Base-by-base conservation (phyloP, 2,888 invertebrate species). In the Aphidius colemani region DNA sequence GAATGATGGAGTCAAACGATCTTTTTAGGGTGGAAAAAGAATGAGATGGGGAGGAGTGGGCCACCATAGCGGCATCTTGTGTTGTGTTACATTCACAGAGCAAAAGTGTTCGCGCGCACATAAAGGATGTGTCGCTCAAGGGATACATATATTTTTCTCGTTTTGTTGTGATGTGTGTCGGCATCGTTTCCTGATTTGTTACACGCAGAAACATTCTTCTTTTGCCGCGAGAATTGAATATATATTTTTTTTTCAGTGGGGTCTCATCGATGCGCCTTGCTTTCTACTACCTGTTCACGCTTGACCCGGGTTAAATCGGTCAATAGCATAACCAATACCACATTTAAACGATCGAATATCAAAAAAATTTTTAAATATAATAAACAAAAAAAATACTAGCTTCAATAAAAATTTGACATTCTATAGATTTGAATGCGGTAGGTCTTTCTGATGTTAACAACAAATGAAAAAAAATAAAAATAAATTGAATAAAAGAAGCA, bases 121-220 rank as follows among this genome's bases (percentile, higher is more conserved):
- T 66, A 61, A 61, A 55, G 59, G 53, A 61, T 50, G 62, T 53
- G n/a, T 53, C 63, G 44, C 30, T 59, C 64, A 55, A 63, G 53
- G 48, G 43, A 46, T 48, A 53, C 45, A 46, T 41, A n/a, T 57
- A 13, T 13, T 46, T 57, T 46, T 57, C 10, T 13, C 30, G 8
- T 18, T 45, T n/a, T 46, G 44, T 10, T 39, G 39, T 13, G 11
- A 30, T 44, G 44, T 41, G 43, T 59, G 41, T 68, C 67, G 66
- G 30, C 30, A 30, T 30, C 30, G 30, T 30, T 30, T 64, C 63
- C 65, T 70, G 74, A 74, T 75, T 75, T 72, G 75, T 73, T 71
- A 75, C 75, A 72, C 73, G 71, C 71, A 71, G 72, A 67, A 69
- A 30, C 30, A 30, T 30, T 30, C 30, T 30, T 30, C 30, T 30